These are phyloP conservation scores for Pluvianellus socialis DNA, from an alignment of 2,113 vertebrate species.

Conservation along the genomic window DNA sequence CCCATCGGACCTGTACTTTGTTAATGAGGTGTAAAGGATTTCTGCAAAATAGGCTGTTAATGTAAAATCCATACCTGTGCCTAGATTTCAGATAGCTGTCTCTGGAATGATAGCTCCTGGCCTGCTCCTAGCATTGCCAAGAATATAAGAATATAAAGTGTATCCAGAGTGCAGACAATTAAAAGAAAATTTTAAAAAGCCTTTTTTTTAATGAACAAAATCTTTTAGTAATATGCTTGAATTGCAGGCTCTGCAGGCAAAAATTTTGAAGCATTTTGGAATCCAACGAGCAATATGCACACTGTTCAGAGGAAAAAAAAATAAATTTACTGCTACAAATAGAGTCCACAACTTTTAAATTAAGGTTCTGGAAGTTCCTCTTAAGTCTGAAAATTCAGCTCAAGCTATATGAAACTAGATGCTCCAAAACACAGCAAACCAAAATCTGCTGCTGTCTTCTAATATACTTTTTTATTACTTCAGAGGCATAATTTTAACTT, in stretches of 20 bases:
- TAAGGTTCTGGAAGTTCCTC: not conserved
- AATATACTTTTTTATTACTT: not conserved
- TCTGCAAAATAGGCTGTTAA: constrained; percentile 45
- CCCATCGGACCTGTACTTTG: not conserved
- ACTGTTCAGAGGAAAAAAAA: not conserved
- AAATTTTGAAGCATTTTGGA: not conserved
- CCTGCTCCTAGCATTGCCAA: not conserved
- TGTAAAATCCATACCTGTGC: constrained; percentile 62
- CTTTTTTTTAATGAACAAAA: not conserved
- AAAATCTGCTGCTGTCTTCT: not conserved
- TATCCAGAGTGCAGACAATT: not conserved
- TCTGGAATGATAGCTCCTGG: not conserved
- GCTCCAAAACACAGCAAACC: not conserved
- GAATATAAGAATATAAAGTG: not conserved
- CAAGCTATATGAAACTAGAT: not conserved
- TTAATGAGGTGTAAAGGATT: constrained; percentile 65
- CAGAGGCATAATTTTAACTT: not conserved
- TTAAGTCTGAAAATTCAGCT: not conserved
- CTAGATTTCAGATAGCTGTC: constrained; percentile 9
- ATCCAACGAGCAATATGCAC: rapidly evolving
- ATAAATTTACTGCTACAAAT: not conserved
- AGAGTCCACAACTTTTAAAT: not conserved
- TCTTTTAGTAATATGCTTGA: not conserved
- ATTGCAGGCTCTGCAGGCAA: not conserved
- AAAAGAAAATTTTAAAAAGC: not conserved